Evolutionary conservation across 1,140 invertebrate species (phyloP).

Genomic region (Carcinoscorpius rotundicauda): DNA sequence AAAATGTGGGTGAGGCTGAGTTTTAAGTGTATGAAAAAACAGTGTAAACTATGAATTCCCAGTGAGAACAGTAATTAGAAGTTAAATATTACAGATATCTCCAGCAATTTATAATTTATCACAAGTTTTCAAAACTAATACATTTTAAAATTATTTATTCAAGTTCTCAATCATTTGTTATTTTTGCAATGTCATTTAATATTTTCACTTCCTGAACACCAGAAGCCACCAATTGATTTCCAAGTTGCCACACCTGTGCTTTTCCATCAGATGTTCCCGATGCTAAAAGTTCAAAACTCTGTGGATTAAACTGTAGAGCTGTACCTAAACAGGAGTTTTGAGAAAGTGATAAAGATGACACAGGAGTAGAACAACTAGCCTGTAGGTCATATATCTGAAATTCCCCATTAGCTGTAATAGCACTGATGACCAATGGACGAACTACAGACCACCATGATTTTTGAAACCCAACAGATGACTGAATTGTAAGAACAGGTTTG

Average conservation of each 20-base stretch:
- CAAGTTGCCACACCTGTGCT: constrained; percentile 14
- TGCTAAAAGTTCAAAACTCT: constrained; percentile 12
- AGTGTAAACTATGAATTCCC: too few species aligned
- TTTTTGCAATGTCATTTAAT: too few species aligned
- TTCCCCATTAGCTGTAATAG: constrained; percentile 6
- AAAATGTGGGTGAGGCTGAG: too few species aligned
- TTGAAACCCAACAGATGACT: constrained; percentile 8
- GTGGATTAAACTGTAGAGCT: constrained; percentile 8
- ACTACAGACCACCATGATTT: constrained; percentile 16
- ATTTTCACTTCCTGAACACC: too few species aligned
- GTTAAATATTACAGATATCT: too few species aligned
- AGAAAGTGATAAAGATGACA: constrained; percentile 4
- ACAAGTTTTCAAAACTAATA: too few species aligned
- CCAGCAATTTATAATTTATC: too few species aligned
- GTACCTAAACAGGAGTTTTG: not conserved
- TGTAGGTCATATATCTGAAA: constrained; percentile 15
- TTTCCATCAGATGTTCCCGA: constrained; percentile 10
- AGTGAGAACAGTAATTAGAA: too few species aligned
- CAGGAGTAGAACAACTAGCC: constrained; percentile 2
- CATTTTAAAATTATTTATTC: too few species aligned
- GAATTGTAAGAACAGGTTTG: constrained; percentile 13
- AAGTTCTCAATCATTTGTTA: too few species aligned
- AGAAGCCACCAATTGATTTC: not conserved
- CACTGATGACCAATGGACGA: constrained; percentile 11
- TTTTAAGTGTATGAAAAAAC: too few species aligned